Percentiles rank a stretch among this genome's conserved stretches.
Evolutionary conservation across 2,888 invertebrate genomes (phyloP).

Genomic region (Ecdyonurus torrentis): DNA sequence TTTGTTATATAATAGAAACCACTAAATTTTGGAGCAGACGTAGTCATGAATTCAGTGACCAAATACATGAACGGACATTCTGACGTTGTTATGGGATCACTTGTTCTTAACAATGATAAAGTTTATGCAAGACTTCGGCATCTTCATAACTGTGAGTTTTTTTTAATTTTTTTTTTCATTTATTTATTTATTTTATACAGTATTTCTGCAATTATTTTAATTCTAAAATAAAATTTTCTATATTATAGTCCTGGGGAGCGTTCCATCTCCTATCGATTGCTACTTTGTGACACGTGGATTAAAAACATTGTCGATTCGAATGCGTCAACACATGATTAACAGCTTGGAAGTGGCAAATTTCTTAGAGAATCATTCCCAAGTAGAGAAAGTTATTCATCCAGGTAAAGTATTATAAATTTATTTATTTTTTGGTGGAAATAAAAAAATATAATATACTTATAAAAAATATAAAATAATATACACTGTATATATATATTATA

Average conservation of each 20-base stretch:
- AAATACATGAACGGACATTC: constrained; percentile 99
- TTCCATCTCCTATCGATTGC: constrained; percentile 95
- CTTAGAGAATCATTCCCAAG: constrained; percentile 60
- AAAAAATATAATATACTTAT: too few relatives aligned
- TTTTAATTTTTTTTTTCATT: too few relatives aligned
- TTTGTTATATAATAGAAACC: too few relatives aligned
- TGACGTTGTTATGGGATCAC: constrained; percentile 94
- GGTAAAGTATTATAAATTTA: too few relatives aligned
- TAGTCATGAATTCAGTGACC: constrained; percentile 80
- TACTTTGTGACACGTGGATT: constrained; percentile 81
- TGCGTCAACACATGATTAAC: constrained; percentile 75
- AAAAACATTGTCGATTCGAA: constrained; percentile 81
- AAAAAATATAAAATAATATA: too few relatives aligned
- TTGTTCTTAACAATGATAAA: constrained; percentile 52
- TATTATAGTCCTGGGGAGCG: constrained; percentile 65
- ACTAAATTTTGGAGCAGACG: constrained; percentile 75
- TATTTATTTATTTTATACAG: too few relatives aligned
- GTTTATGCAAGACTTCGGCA: constrained; percentile 57
- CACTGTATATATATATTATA: too few relatives aligned
- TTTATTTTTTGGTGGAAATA: too few relatives aligned
- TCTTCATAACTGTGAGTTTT: constrained; percentile 66
- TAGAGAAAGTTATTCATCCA: constrained; percentile 71
- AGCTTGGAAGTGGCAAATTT: constrained; percentile 61
- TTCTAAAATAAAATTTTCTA: too few relatives aligned
- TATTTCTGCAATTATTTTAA: too few relatives aligned